Conservation (phyloP, 2,888 invertebrate genomes). For the Dryobota labecula region DNA sequence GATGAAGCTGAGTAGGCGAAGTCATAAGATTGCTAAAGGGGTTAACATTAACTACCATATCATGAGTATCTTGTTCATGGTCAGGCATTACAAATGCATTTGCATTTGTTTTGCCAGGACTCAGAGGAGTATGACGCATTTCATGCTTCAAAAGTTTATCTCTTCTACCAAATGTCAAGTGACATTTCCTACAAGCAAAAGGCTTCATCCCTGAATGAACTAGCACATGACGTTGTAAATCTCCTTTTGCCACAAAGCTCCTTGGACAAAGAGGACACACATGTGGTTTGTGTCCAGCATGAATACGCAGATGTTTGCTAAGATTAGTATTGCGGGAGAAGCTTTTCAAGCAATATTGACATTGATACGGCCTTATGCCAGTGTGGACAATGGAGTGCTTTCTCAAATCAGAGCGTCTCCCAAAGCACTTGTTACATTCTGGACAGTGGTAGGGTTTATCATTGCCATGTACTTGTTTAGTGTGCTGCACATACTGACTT, state of each 20-base stretch:
- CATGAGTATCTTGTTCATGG: slow-evolving; percentile 82
- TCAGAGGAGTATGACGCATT: slow-evolving; percentile 89
- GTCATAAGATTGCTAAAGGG: slow-evolving; percentile 89
- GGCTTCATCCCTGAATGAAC: slow-evolving; percentile 93
- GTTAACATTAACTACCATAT: slow-evolving; percentile 91
- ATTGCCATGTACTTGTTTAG: slow-evolving; percentile 92
- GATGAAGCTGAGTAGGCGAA: slow-evolving; percentile 80
- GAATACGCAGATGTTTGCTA: slow-evolving; percentile 93
- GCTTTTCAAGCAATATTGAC: slow-evolving; percentile 93
- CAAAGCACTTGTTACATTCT: slow-evolving; percentile 93
- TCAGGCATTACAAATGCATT: slow-evolving; percentile 63
- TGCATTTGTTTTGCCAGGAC: slow-evolving; percentile 75
- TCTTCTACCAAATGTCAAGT: slow-evolving; percentile 92
- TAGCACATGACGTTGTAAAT: slow-evolving; percentile 92
- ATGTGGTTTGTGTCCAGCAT: slow-evolving; percentile 93
- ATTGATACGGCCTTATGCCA: slow-evolving; percentile 94
- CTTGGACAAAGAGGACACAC: slow-evolving; percentile 93
- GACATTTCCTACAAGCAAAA: slow-evolving; percentile 92
- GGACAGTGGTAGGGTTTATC: slow-evolving; percentile 93
- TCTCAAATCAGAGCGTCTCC: slow-evolving; percentile 92
- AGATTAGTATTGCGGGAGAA: slow-evolving; percentile 95
- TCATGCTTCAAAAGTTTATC: slow-evolving; percentile 93
- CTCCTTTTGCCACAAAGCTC: slow-evolving; percentile 93
- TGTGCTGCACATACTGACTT: slow-evolving; percentile 91
- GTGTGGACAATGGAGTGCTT: slow-evolving; percentile 95